A percentile compares a stretch with the other conserved stretches of the same genome.
phyloP scores from a whole-genome alignment of 2,797 vertebrate genomes.

The Pterois miles region DNA sequence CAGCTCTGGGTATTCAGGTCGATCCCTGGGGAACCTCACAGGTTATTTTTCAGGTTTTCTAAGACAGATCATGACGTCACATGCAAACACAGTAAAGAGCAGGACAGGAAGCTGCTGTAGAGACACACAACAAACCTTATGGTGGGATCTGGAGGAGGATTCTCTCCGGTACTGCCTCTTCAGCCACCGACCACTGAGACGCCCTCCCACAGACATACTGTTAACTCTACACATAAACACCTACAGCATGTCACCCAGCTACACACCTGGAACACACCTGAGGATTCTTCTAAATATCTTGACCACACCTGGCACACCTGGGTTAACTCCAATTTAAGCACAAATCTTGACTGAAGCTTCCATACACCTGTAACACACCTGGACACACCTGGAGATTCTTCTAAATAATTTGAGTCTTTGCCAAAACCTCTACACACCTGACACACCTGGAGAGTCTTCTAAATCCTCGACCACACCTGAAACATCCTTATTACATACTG shows the following conservation, averaged over 20 bases:
- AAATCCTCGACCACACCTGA: background rate
- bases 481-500: background rate
- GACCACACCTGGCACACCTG: background rate
- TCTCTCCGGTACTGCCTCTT: constrained; percentile 77
- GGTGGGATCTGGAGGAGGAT: constrained; percentile 44
- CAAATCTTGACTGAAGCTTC: too few species aligned
- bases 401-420: background rate
- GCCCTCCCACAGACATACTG: constrained; percentile 74
- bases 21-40: background rate
- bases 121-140: constrained; percentile 44
- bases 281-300: background rate
- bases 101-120: background rate
- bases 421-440: background rate
- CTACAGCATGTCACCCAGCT: background rate
- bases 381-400: background rate
- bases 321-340: too few species aligned
- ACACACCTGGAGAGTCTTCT: background rate
- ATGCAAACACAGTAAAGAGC: background rate
- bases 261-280: background rate
- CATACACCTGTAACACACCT: background rate
- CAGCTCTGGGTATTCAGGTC: background rate
- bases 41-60: too few species aligned
- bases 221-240: background rate
- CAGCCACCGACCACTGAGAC: constrained; percentile 78
- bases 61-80: background rate